Conservation (phyloP, 2,797 vertebrate genomes). For the Xenentodon cancila region DNA sequence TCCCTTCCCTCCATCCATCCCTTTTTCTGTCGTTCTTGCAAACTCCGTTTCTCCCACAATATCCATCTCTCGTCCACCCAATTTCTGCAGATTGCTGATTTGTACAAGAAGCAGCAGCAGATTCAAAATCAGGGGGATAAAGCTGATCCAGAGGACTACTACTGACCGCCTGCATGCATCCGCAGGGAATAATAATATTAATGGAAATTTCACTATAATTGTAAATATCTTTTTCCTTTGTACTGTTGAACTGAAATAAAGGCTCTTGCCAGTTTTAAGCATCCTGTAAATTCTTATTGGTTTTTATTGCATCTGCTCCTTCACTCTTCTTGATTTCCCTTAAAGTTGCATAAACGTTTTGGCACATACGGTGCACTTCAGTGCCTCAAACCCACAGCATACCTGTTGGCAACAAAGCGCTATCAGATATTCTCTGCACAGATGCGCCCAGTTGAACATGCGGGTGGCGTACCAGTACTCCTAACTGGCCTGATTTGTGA, state of each 20-base stretch:
- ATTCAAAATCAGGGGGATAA: slow-evolving; percentile 90
- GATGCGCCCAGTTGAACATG: slow-evolving; percentile 1
- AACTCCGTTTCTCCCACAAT: slow-evolving; percentile 4
- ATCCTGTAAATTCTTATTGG: slow-evolving; percentile 36
- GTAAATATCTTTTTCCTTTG: slow-evolving; percentile 68
- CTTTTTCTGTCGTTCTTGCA: not conserved
- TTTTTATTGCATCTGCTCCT: slow-evolving; percentile 12
- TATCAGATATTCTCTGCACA: slow-evolving; percentile 40
- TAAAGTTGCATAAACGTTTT: slow-evolving; percentile 29
- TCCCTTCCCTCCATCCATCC: slow-evolving; percentile 3
- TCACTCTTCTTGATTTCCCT: slow-evolving; percentile 22
- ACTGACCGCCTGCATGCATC: slow-evolving; percentile 73
- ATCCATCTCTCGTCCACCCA: slow-evolving; percentile 10
- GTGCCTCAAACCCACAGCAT: slow-evolving; percentile 6
- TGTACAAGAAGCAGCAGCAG: slow-evolving; percentile 91
- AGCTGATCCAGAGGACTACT: slow-evolving; percentile 83
- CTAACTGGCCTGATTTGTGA: slow-evolving; percentile 31
- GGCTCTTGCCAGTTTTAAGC: slow-evolving; percentile 45
- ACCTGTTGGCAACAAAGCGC: slow-evolving; percentile 39
- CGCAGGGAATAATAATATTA: slow-evolving; percentile 17
- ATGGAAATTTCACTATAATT: slow-evolving; percentile 50
- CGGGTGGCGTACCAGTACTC: slow-evolving; percentile 36
- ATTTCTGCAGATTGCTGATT: slow-evolving; percentile 84
- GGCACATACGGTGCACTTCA: not conserved
- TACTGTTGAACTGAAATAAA: slow-evolving; percentile 71